A percentile compares a stretch with the other conserved stretches of the same genome.
Evolutionary conservation across 2,888 invertebrate genomes (phyloP).

Genomic region (Pyrrhosoma nymphula): DNA sequence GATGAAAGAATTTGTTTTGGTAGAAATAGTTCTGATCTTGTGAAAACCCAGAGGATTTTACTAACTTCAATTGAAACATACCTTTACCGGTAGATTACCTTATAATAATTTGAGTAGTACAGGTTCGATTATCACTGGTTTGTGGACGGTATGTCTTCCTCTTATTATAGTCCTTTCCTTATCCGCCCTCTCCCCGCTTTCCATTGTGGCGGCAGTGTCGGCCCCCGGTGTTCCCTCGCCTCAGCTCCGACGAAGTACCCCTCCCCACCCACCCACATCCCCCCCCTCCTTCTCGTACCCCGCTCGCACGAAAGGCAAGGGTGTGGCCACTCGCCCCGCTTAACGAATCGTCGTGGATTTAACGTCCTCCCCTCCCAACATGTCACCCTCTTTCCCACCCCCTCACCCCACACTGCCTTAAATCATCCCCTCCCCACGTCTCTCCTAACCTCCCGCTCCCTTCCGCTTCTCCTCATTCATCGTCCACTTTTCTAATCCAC

Average conservation of each 20-base stretch:
- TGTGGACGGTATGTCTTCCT: too few relatives aligned
- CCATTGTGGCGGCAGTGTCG: too few relatives aligned
- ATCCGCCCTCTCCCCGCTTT: too few relatives aligned
- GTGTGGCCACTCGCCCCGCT: conserved; percentile 56
- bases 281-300: neutral
- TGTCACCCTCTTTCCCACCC: neutral
- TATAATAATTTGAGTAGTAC: too few relatives aligned
- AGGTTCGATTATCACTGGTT: too few relatives aligned
- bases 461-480: neutral
- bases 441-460: neutral
- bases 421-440: neutral
- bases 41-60: too few relatives aligned
- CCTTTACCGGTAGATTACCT: too few relatives aligned
- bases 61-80: too few relatives aligned
- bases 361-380: neutral
- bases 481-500: neutral
- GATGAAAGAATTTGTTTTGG: too few relatives aligned
- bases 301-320: neutral
- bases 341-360: conserved; percentile 59
- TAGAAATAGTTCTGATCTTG: too few relatives aligned
- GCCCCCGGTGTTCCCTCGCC: too few relatives aligned
- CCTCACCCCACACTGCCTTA: neutral
- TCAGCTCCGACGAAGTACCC: neutral
- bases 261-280: neutral
- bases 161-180: too few relatives aligned